Base-by-base conservation (phyloP, 1,140 invertebrate species). In the Helicoverpa armigera region DNA sequence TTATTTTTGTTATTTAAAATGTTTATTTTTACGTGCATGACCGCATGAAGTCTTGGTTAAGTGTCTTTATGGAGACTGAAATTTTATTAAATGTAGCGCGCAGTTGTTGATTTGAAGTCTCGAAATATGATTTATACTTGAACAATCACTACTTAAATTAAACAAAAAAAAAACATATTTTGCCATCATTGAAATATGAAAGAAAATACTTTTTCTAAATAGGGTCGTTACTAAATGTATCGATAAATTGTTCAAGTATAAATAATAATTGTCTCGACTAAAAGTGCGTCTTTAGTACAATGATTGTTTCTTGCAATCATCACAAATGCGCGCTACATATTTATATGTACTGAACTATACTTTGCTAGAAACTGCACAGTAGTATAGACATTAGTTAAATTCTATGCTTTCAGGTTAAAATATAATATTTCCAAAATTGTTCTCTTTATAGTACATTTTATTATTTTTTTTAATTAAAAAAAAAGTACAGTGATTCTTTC, bases 21-120 rank as follows among this genome's bases (percentile, higher is more conserved):
- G 77, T 82, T 81, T 82, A 53, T 75, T 43, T 56, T 61, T 82
- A 75, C 80, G 81, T 87, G 90, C 90, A 91, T 91, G 90, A 75
- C 56, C 83, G 86, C 86, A 87, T 89, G 88, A 54, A 48, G 54
- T 76, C 18, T 35, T 75, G 56, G 31, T 61, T 75, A 75, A 75
- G 73, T 75, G 56, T 75, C 73, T 75, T 61, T 35, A 65, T 77
- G 48, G 74, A 77, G 74, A 77, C 74, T 77, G 74, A 77, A 77
- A 77, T 67, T 77, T 5, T 50, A 65, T 35, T 63, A 35, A 63
- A 51, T 1, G 50, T 51, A 35, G 60, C 18, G 60, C 74, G 67
- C 23, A 51, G 3, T 65, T 77, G 61, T 53, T 53, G 13, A 77
- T 77, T 60, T 60, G 10, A 10, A 18, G 16, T 3, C 10, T 67